A percentile compares a stretch with the other conserved stretches of the same genome.
Evolutionary conservation across 2,113 vertebrate genomes (phyloP).

Genomic region (Syrrhaptes paradoxus): DNA sequence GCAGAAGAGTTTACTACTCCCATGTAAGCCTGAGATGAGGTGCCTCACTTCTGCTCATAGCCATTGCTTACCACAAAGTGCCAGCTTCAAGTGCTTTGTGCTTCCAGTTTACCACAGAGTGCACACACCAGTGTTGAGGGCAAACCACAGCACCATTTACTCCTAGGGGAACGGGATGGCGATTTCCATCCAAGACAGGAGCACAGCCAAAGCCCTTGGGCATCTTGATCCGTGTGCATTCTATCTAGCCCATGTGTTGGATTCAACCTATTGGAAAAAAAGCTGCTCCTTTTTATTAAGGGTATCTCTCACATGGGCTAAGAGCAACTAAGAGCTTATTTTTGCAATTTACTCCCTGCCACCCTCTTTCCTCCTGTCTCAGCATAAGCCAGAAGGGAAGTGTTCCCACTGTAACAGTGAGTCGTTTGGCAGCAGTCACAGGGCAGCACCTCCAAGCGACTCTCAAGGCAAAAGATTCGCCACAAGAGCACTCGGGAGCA

Average conservation of each 20-base stretch:
- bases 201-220: neutral
- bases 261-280: neutral
- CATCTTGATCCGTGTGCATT: fast-evolving
- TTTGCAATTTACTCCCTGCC: neutral
- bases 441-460: neutral
- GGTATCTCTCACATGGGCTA: neutral
- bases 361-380: neutral
- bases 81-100: neutral
- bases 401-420: neutral
- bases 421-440: neutral
- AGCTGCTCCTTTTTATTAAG: neutral
- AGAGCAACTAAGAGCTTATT: neutral
- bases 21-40: neutral
- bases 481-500: neutral
- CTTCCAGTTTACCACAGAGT: neutral
- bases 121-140: neutral
- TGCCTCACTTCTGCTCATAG: neutral
- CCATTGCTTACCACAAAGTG: neutral
- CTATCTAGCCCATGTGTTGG: neutral
- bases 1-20: neutral
- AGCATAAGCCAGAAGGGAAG: neutral
- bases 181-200: neutral
- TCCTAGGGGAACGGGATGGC: neutral
- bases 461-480: neutral
- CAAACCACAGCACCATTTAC: neutral